These are phyloP conservation scores for Anhinga anhinga DNA, from an alignment of 2,113 vertebrate genomes.

Conservation along the genomic window DNA sequence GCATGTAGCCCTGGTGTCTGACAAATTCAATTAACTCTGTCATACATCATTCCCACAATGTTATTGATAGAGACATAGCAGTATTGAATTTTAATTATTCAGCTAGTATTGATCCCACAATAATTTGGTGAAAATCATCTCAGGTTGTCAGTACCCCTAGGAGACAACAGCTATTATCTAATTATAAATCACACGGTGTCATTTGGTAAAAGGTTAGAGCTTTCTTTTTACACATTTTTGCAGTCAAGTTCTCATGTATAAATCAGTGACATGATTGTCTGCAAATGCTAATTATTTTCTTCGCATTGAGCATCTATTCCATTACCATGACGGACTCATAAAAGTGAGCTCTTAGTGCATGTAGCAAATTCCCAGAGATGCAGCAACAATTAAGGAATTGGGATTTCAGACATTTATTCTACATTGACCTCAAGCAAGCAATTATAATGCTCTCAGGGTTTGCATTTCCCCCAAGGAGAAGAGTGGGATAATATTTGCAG, in stretches of 20 bases:
- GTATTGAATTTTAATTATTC: constrained; percentile 86
- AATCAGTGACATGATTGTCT: constrained; percentile 42
- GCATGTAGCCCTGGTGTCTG: constrained; percentile 61
- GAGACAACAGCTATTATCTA: constrained; percentile 76
- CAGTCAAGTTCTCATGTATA: constrained; percentile 27
- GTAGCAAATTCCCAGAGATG: background rate
- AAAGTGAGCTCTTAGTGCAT: background rate
- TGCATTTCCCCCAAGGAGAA: background rate
- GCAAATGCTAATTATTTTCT: constrained; percentile 51
- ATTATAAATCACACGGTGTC: constrained; percentile 77
- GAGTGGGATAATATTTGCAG: background rate
- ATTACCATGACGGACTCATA: background rate
- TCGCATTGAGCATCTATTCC: constrained; percentile 19
- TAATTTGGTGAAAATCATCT: constrained; percentile 79
- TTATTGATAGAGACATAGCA: constrained; percentile 77
- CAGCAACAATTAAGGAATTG: background rate
- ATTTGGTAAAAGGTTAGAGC: constrained; percentile 69
- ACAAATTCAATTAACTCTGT: constrained; percentile 81
- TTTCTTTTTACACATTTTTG: constrained; percentile 51
- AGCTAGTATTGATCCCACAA: constrained; percentile 77
- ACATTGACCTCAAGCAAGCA: constrained; percentile 11
- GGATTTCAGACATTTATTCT: constrained; percentile 19
- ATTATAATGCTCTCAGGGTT: background rate
- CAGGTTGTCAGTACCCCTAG: constrained; percentile 68
- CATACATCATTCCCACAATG: constrained; percentile 78